Conservation (phyloP, 2,113 vertebrate species). For the Notarius quadriscutis region DNA sequence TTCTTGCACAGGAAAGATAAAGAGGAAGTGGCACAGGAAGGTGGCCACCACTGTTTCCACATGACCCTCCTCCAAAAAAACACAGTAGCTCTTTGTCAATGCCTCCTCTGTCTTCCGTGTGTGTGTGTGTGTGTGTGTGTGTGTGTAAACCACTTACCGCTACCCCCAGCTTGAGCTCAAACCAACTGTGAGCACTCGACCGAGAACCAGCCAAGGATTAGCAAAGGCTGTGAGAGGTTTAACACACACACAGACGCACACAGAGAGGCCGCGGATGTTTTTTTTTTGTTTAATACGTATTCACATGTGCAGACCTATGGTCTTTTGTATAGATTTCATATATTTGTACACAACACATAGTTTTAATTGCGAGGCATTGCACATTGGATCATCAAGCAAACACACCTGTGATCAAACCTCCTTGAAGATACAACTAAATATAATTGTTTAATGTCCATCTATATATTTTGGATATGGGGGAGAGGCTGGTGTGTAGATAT, state of each 20-base stretch:
- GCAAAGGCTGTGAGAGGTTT: slow-evolving; percentile 27
- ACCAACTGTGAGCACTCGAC: slow-evolving; percentile 33
- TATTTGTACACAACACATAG: not conserved
- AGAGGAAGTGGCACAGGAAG: slow-evolving; percentile 35
- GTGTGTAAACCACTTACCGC: slow-evolving; percentile 37
- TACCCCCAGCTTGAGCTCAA: slow-evolving; percentile 22
- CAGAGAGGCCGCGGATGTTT: not conserved
- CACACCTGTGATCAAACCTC: not conserved
- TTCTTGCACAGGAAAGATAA: slow-evolving; percentile 36
- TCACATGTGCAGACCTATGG: not conserved
- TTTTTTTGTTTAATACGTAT: not conserved
- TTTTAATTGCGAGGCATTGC: not conserved
- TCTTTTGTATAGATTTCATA: not conserved
- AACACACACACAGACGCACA: slow-evolving; percentile 5
- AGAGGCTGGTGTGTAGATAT: slow-evolving; percentile 6
- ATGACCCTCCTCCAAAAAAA: slow-evolving; percentile 30
- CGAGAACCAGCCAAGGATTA: slow-evolving; percentile 42
- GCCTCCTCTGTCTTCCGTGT: slow-evolving; percentile 2
- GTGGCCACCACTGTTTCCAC: slow-evolving; percentile 22
- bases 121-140: slow-evolving; percentile 26
- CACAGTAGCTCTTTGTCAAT: slow-evolving; percentile 32
- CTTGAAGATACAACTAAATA: not conserved
- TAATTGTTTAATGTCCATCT: not conserved
- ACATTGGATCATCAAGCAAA: not conserved
- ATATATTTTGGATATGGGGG: not conserved